Base-by-base conservation (phyloP, 2,113 vertebrate genomes). In the Albula goreensis region DNA sequence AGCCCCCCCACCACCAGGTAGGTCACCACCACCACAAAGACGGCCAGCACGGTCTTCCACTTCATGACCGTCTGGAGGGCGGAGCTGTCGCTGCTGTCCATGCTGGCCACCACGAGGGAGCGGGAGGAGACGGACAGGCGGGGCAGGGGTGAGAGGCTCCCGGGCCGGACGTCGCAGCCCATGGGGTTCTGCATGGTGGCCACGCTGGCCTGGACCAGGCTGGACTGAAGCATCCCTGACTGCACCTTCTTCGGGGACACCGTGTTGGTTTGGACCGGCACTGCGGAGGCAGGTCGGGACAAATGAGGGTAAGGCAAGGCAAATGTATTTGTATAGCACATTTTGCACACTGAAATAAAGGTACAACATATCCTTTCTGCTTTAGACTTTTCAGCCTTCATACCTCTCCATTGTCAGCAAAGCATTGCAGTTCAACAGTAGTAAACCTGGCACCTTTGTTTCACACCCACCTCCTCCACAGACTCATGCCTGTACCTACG, bases 21-120 rank as follows among this genome's bases (percentile, higher is more conserved):
- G 89, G 96, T 92, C 50, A 99, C 96, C 53, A 99, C 98, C 87
- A 99, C 96, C 0, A 99, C 91, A 49, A 99, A 99, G 92, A 99
- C 96, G 0, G 97, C 97, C 83, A 98, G 92, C 88, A 99, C 98
- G 0, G 98, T 99, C 91, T 98, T 98, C 97, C 98, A 99, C 91
- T 99, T 98, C 98, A 99, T 99, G 90, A 99, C 97, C 0, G 97
- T 97, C 86, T 97, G 97, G 56, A 97, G 95, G 11, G 93, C 92
- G 1, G 95, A 83, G 78, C 91, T 90, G 4, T 95, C 93, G 15
- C 92, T 94, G 89, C 95, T 91, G 89, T 99, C 98, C 97, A 99
- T 98, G 85, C 96, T 97, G 88, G 97, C 95, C 87, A 99, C 94
- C 63, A 99, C 91, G 8, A 97, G 93, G 56, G 95, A 95, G 78